phyloP scores from a whole-genome alignment of 2,113 vertebrate species.

The Sapayoa aenigma region DNA sequence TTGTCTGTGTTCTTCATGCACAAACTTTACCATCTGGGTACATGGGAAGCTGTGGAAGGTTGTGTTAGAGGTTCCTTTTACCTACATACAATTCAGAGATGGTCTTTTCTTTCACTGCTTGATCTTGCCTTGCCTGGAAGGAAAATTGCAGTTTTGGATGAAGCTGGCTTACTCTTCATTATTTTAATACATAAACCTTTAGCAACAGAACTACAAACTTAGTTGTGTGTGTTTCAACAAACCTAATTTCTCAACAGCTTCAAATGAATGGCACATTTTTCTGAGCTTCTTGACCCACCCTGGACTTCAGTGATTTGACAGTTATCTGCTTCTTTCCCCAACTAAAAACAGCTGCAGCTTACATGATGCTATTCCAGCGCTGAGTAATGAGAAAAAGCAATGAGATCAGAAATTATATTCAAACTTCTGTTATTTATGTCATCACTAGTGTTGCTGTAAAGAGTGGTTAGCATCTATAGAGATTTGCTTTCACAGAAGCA shows the following conservation, averaged over 20 bases:
- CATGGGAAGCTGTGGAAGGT: neutral
- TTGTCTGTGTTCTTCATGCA: neutral
- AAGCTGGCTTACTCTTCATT: neutral
- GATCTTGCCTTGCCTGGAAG: neutral
- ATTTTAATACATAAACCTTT: neutral
- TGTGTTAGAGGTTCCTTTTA: neutral
- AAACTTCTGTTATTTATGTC: neutral
- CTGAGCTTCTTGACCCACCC: neutral
- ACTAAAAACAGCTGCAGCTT: neutral
- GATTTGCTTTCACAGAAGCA: conserved; percentile 39
- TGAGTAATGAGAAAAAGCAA: neutral
- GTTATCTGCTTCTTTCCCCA: neutral
- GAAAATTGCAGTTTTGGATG: neutral
- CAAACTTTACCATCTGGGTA: neutral
- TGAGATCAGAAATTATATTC: neutral
- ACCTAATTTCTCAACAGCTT: neutral
- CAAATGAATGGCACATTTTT: neutral
- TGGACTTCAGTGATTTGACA: neutral
- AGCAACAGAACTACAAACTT: neutral
- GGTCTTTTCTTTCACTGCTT: neutral
- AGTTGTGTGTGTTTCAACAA: neutral
- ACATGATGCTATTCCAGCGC: neutral
- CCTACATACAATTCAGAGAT: neutral
- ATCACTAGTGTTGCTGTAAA: neutral
- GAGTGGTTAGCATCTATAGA: neutral